Conservation (phyloP, 92 coral and sea anemone species). For the Actinostola sp. region DNA sequence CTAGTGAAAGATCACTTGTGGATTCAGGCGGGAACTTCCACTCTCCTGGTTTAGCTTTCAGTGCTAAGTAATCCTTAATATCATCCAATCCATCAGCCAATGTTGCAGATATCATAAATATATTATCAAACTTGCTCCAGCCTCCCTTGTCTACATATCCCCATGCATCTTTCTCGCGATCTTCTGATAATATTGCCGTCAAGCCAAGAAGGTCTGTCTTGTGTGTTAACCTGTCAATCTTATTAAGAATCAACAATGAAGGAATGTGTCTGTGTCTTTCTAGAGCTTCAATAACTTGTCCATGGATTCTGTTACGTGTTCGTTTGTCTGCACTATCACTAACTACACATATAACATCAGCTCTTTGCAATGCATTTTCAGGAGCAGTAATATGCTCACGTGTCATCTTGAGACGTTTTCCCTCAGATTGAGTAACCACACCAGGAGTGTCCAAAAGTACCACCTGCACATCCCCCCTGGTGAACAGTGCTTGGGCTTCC, state of each 20-base stretch:
- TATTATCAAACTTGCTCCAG: slow-evolving; percentile 82
- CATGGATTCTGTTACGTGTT: slow-evolving; percentile 75
- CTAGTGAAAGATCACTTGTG: slow-evolving; percentile 68
- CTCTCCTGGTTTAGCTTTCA: slow-evolving; percentile 65
- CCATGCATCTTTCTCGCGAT: slow-evolving; percentile 86
- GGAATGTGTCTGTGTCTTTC: slow-evolving; percentile 54
- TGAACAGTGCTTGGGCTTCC: slow-evolving; percentile 71
- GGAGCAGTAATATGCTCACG: slow-evolving; percentile 93
- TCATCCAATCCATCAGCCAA: slow-evolving; percentile 91
- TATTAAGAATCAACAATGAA: slow-evolving; percentile 83
- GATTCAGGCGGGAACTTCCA: slow-evolving; percentile 85
- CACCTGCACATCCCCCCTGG: slow-evolving; percentile 69
- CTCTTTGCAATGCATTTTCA: slow-evolving; percentile 78
- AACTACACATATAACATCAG: slow-evolving; percentile 83
- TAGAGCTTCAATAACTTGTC: slow-evolving; percentile 63
- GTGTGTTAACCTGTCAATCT: slow-evolving; percentile 72
- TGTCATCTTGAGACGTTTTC: slow-evolving; percentile 85
- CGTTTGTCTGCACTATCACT: slow-evolving; percentile 79
- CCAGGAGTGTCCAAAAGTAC: slow-evolving; percentile 96
- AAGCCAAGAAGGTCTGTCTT: slow-evolving; percentile 74
- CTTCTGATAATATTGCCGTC: slow-evolving; percentile 72
- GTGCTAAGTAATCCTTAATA: slow-evolving; percentile 65
- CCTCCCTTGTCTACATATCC: slow-evolving; percentile 82
- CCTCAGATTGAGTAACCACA: slow-evolving; percentile 76
- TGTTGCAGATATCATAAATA: slow-evolving; percentile 87